A percentile compares a stretch with the other conserved stretches of the same genome.
phyloP scores from a whole-genome alignment of 2,113 vertebrate species.

The Petromus typicus region DNA sequence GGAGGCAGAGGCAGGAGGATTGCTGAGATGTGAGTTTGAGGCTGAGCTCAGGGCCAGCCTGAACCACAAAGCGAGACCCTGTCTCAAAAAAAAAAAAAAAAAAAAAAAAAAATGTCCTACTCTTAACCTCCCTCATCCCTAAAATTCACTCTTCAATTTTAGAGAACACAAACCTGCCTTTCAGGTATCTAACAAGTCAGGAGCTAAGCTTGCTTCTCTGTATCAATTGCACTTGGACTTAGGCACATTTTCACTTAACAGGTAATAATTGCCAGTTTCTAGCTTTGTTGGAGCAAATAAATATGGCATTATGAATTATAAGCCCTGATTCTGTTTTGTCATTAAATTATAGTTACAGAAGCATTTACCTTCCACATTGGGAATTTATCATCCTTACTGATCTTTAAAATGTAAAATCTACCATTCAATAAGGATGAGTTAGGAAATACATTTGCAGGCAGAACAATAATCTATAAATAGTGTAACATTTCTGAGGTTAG shows the following conservation, averaged over 20 bases:
- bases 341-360: conserved; percentile 16
- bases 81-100: too few relatives aligned
- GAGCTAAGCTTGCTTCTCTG: too few relatives aligned
- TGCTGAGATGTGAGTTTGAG: too few relatives aligned
- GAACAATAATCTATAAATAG: not conserved
- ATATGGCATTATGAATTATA: not conserved
- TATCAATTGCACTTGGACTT: not conserved
- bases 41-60: too few relatives aligned
- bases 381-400: conserved; percentile 12
- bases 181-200: too few relatives aligned
- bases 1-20: too few relatives aligned
- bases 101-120: too few relatives aligned
- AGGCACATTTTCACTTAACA: conserved; percentile 7
- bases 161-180: too few relatives aligned
- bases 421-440: not conserved
- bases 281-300: not conserved
- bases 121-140: too few relatives aligned
- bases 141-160: too few relatives aligned
- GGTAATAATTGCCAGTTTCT: not conserved
- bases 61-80: too few relatives aligned
- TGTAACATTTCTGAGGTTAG: conserved; percentile 15
- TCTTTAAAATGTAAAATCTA: not conserved
- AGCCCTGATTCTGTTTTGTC: not conserved
- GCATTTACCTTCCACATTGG: conserved; percentile 28
- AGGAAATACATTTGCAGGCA: not conserved